Evolutionary conservation across 2,888 invertebrate species (phyloP).

Genomic region (Epinotia demarniana): DNA sequence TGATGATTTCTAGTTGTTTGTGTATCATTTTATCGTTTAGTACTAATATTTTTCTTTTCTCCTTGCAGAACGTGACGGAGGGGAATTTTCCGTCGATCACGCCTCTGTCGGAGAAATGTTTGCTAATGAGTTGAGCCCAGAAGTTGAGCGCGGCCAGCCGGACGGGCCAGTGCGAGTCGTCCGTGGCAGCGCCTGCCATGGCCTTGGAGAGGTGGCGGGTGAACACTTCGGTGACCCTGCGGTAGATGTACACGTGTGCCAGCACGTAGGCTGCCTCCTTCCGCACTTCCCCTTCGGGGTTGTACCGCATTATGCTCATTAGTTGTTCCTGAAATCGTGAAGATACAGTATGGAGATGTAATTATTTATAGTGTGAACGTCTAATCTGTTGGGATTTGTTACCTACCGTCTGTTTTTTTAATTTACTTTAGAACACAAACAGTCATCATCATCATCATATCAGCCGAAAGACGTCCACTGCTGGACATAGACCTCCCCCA

Average conservation of each 20-base stretch:
- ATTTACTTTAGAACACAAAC: too few relatives aligned
- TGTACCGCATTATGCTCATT: constrained; percentile 82
- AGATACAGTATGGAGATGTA: background rate
- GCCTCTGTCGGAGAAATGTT: constrained; percentile 78
- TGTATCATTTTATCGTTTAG: constrained; percentile 86
- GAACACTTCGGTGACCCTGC: constrained; percentile 80
- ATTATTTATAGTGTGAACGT: background rate
- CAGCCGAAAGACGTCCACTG: too few relatives aligned
- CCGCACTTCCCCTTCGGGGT: constrained; percentile 89
- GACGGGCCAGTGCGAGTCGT: constrained; percentile 91
- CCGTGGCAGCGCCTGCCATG: constrained; percentile 85
- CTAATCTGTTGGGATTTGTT: background rate
- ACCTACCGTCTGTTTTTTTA: background rate
- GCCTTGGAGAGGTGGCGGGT: constrained; percentile 81
- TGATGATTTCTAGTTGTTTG: constrained; percentile 84
- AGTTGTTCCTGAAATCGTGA: constrained; percentile 70
- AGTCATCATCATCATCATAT: too few relatives aligned
- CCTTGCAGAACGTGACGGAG: constrained; percentile 89
- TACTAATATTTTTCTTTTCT: constrained; percentile 88
- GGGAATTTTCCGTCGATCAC: constrained; percentile 91
- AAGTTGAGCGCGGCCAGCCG: constrained; percentile 87
- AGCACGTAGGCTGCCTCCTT: constrained; percentile 86
- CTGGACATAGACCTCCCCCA: too few relatives aligned
- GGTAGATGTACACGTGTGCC: constrained; percentile 84
- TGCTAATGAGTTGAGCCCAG: constrained; percentile 86